phyloP scores from a whole-genome alignment of 2,888 invertebrate genomes.

The Parapristionchus giblindavisi region DNA sequence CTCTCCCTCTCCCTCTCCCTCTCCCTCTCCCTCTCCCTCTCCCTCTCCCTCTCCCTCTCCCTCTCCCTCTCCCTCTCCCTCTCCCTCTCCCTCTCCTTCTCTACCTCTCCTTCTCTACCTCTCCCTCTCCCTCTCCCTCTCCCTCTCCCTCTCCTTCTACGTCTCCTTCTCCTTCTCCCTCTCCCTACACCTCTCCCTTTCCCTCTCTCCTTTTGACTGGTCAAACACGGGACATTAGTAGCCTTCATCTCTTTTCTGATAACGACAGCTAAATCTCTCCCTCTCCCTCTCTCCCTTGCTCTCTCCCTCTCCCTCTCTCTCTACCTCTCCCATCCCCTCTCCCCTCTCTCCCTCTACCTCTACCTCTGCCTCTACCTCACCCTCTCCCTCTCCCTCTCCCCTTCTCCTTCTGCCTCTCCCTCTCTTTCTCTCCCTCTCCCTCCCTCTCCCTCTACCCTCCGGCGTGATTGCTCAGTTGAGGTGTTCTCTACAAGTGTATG shows the following conservation, averaged over 20 bases:
- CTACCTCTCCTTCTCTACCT: too few species aligned
- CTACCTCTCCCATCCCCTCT: not conserved
- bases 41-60: not conserved
- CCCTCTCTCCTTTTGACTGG: slow-evolving; percentile 16
- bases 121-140: too few species aligned
- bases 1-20: not conserved
- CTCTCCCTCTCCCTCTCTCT: slow-evolving; percentile 6
- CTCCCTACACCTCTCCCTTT: slow-evolving; percentile 3
- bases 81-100: too few species aligned
- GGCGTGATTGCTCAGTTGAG: too few species aligned
- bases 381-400: slow-evolving; percentile 1
- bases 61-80: not conserved
- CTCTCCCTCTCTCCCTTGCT: slow-evolving; percentile 9
- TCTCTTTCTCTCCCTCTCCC: slow-evolving; percentile 20
- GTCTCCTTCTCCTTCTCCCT: slow-evolving; percentile 17
- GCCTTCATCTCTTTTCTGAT: too few species aligned
- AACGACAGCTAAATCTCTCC: not conserved
- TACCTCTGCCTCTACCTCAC: not conserved
- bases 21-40: not conserved
- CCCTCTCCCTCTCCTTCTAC: too few species aligned
- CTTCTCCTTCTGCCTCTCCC: not conserved
- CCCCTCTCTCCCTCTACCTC: slow-evolving; percentile 5
- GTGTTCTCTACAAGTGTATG: too few species aligned
- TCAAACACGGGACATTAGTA: slow-evolving; percentile 3
- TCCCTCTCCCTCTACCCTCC: not conserved